Evolutionary conservation across 1,140 invertebrate species (phyloP), one percentile per base, ranked within the genome.

Genomic region (Drosophila pectinifera): DNA sequence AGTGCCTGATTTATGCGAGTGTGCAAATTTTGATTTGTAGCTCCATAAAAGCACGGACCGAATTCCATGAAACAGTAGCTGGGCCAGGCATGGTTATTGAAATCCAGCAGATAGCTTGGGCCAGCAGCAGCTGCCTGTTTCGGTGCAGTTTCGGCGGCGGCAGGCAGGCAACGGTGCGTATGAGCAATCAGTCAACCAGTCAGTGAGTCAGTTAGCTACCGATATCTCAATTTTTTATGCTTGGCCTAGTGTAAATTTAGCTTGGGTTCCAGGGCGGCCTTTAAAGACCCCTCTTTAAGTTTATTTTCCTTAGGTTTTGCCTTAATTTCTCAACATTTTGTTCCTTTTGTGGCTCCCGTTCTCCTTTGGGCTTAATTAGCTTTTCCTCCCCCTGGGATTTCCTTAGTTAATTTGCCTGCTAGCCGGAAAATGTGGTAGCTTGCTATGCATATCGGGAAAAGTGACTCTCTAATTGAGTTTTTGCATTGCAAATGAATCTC

Each of bases 141-240:
- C 22, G 22, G 22, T 59, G 42, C 53, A 56, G 31, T 55, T 26
- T 45, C 51, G 56, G 45, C 46, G 69, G 73, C 64, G 78, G 28
- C 8, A 14, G 5, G 36, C 36, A n/a, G 64, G 45, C 82, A 84
- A 74, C 81, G 82, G 81, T 85, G 81, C 81, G 82, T 84, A 86
- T 84, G 73, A 80, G 81, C 81, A 84, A 86, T 84, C 81, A 84
- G 77, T 84, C 80, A 84, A 85, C 80, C 80, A 84, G 77, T 85
- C 80, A 85, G 67, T 78, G 69, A 69, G 62, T 68, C 61, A 69
- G 82, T 80, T 73, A 86, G 67, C 56, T 77, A 53, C 67, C 72
- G 65, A 70, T 77, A 84, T 86, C 81, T 62, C 73, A 36, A 73
- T 86, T 84, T 65, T 86, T 81, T 80, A 73, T 77, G 81, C 81